Percentiles rank a stretch among this genome's conserved stretches.
These are phyloP conservation scores for Theonella swinhoei DNA, from an alignment of 37 sponge, comb jelly and placozoan species.

Conservation along the genomic window DNA sequence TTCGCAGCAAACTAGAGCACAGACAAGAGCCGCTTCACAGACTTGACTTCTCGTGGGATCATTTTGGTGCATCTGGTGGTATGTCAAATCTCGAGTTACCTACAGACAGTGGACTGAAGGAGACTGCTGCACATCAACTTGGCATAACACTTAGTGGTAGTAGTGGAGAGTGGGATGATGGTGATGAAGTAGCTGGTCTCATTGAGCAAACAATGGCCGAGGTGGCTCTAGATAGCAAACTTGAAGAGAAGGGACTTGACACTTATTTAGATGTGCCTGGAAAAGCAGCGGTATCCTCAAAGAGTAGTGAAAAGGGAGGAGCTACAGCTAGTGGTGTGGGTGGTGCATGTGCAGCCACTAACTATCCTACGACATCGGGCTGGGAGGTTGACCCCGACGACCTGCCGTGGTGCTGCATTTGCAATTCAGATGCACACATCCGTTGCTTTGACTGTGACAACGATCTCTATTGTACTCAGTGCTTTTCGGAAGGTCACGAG, in stretches of 20 bases:
- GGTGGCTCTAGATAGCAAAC: constrained; percentile 62
- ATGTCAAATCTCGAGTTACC: not conserved
- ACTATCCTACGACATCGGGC: not conserved
- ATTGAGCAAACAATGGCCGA: constrained; percentile 66
- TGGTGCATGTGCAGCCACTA: not conserved
- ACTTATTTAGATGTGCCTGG: constrained; percentile 4
- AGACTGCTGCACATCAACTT: constrained; percentile 6
- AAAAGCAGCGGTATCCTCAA: not conserved
- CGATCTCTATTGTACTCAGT: constrained; percentile 91
- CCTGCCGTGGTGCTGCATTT: constrained; percentile 96
- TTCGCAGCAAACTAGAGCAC: constrained; percentile 16
- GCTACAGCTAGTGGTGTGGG: not conserved
- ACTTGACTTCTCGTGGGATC: constrained; percentile 52
- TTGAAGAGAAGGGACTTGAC: constrained; percentile 52
- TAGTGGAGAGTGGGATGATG: constrained; percentile 12
- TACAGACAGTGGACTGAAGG: not conserved
- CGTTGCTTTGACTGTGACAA: constrained; percentile 88
- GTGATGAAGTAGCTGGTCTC: constrained; percentile 61
- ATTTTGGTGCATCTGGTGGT: constrained; percentile 24
- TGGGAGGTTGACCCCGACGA: constrained; percentile 67
- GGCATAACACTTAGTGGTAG: not conserved
- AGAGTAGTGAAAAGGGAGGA: not conserved
- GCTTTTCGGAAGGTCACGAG: constrained; percentile 91
- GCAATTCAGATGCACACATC: constrained; percentile 87
- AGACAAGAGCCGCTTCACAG: not conserved